Conservation (phyloP, 2,797 vertebrate species). For the Sparidentex hasta region DNA sequence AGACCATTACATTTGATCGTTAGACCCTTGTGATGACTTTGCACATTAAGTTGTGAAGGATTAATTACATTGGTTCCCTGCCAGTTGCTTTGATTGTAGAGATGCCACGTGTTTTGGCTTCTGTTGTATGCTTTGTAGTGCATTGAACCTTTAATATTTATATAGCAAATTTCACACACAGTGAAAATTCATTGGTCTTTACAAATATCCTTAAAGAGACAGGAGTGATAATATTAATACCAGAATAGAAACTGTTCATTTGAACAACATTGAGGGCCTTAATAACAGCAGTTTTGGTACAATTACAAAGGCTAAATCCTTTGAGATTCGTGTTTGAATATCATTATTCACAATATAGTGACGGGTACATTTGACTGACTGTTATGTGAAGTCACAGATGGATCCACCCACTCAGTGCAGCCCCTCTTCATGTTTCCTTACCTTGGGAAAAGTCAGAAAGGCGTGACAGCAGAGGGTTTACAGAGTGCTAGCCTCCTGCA, state of each 20-base stretch:
- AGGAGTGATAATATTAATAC: too few species aligned
- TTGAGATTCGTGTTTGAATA: too few species aligned
- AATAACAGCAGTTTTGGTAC: not conserved
- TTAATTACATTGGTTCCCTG: not conserved
- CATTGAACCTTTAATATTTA: too few species aligned
- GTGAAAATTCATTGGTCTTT: too few species aligned
- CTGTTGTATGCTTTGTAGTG: not conserved
- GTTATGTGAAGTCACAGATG: not conserved
- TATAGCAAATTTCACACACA: too few species aligned
- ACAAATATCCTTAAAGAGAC: too few species aligned
- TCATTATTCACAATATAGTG: too few species aligned
- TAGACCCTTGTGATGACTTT: conserved; percentile 11
- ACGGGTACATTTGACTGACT: not conserved
- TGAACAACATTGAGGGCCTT: too few species aligned
- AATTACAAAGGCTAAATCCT: not conserved
- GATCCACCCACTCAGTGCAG: not conserved
- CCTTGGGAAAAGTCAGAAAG: not conserved
- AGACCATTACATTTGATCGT: not conserved
- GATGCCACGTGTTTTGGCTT: not conserved
- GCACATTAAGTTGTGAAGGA: not conserved
- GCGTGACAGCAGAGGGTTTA: not conserved
- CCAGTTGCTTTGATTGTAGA: not conserved
- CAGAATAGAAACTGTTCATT: too few species aligned
- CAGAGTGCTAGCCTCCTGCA: not conserved
- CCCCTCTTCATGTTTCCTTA: not conserved